Evolutionary conservation across 2,113 vertebrate genomes (phyloP), one percentile per base, ranked within the genome.

Genomic region (Pavo muticus): DNA sequence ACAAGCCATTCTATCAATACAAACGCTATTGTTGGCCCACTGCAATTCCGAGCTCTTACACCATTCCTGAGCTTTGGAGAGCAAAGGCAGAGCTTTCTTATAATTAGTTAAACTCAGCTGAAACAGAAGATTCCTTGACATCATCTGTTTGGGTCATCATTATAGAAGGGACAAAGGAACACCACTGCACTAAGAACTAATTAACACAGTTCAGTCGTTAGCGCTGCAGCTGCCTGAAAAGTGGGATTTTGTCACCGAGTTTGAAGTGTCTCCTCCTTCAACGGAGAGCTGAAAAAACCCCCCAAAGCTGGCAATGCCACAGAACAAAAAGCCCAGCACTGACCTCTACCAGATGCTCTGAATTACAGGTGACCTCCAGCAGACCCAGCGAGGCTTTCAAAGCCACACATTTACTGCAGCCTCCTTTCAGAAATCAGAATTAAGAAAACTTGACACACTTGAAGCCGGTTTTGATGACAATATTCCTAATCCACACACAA

Each of bases 51-150:
- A 88, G 73, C 11, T 56, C 23, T 78, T 5, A 7, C 48, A 24
- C 54, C 1, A 8, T 1, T 14, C 23, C 2, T 4, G 19, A 87
- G 82, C 64, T 79, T 2, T 6, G 52, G 67, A 52, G 40, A 73
- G 45, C 0, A 27, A 67, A 63, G 64, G 87, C 72, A 80, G 32
- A 4, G 27, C 47, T 67, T 67, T 24, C 70, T 37, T 54, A 1
- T 8, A 35, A 87, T 88, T 44, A 69, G 85, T 70, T 10, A 74
- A 92, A 87, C 14, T 29, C 39, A 17, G 47, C 42, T 45, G 32
- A 40, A 92, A 79, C 59, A 83, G 25, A 83, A 69, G 79, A 95
- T 96, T 90, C 95, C 93, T 91, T 89, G 89, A 74, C 84, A 93
- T 84, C 69, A n/a, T 35, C 80, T 39, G 64, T 35, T 71, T 21